phyloP scores from a whole-genome alignment of 2,797 vertebrate genomes.

The Sarcophilus harrisii region DNA sequence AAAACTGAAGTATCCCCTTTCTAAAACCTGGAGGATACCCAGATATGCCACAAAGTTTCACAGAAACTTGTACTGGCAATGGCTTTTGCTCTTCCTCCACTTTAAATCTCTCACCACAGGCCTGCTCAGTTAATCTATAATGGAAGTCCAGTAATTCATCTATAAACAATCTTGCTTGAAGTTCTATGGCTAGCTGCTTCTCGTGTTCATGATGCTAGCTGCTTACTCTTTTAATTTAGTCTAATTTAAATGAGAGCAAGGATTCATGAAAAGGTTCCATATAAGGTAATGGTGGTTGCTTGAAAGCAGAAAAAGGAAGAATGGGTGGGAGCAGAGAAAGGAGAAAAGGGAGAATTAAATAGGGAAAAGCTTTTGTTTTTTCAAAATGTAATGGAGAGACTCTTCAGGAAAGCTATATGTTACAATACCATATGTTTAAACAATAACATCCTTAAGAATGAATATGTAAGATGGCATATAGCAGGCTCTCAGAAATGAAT shows the following conservation, averaged over 20 bases:
- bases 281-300: neutral
- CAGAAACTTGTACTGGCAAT: neutral
- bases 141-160: neutral
- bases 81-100: neutral
- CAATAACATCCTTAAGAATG: neutral
- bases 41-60: neutral
- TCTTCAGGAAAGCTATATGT: neutral
- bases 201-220: neutral
- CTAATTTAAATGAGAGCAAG: neutral
- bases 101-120: neutral
- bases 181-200: neutral
- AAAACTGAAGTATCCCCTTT: neutral
- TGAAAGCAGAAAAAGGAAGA: neutral
- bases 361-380: neutral
- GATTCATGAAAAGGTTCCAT: neutral
- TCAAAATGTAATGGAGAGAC: neutral
- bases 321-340: neutral
- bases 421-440: neutral
- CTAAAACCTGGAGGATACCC: neutral
- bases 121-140: neutral
- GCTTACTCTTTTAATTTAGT: neutral
- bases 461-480: conserved; percentile 3
- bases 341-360: neutral
- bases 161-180: neutral
- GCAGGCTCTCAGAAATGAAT: neutral